Evolutionary conservation across 2,888 invertebrate species (phyloP).

Genomic region (Thecocarcelia acutangulata): DNA sequence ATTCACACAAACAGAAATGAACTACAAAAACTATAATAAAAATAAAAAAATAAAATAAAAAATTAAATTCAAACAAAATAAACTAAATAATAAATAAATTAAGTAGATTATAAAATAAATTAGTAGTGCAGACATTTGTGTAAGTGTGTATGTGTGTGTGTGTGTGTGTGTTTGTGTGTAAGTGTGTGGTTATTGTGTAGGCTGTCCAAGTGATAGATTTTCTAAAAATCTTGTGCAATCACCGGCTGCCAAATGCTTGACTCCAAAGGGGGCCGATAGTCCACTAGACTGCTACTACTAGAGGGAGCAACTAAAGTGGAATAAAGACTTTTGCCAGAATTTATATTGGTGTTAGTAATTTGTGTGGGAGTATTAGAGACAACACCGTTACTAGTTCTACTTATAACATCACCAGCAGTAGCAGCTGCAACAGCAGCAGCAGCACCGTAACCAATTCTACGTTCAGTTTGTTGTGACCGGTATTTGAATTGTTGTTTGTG

Average conservation of each 20-base stretch:
- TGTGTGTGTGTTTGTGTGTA: neutral
- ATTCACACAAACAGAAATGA: too few relatives aligned
- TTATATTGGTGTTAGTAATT: constrained; percentile 28
- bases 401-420: constrained; percentile 57
- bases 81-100: neutral
- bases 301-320: constrained; percentile 11
- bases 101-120: neutral
- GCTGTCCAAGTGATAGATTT: neutral
- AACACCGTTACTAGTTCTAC: constrained; percentile 63
- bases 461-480: constrained; percentile 72
- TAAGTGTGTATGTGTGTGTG: neutral
- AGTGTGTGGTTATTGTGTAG: too few relatives aligned
- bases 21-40: too few relatives aligned
- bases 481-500: constrained; percentile 68
- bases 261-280: constrained; percentile 63
- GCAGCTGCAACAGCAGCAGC: constrained; percentile 71
- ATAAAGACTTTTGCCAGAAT: constrained; percentile 17
- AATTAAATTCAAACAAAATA: too few relatives aligned
- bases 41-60: too few relatives aligned
- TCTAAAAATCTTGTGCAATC: constrained; percentile 71
- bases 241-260: constrained; percentile 77
- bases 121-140: neutral
- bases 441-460: constrained; percentile 76
- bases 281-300: neutral
- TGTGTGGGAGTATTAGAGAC: constrained; percentile 19